Base-by-base conservation (phyloP, 2,797 vertebrate genomes). In the Micromesistius poutassou region DNA sequence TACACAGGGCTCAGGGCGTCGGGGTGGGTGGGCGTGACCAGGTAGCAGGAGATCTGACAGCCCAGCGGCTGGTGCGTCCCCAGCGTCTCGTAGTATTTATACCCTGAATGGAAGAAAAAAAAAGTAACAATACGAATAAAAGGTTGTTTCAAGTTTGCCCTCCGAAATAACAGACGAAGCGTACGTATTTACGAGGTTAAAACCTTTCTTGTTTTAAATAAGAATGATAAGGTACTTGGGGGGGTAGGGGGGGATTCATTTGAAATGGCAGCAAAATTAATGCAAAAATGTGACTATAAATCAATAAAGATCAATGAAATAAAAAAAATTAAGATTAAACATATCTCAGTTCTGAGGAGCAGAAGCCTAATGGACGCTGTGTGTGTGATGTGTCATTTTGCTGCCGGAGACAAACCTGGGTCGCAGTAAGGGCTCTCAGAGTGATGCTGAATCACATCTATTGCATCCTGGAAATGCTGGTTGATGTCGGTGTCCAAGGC, bases 381-480 rank as follows among this genome's bases (percentile, higher is more conserved):
- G 46, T 50, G 46, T 55, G 46, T 55, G 16, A 46, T n/a, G 46
- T 28, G 66, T 25, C 1, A 9, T n/a, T 25, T 7, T 1, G n/a
- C 7, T 25, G 38, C 13, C 5, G n/a, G 22, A n/a, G 62, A 30
- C 66, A 7, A 94, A 98, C 97, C 97, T 93, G 94, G 82, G 5
- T 93, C 86, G 36, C 90, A 94, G 28, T 94, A 95, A 30, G 92
- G 90, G 78, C 90, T 90, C 19, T 90, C 79, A 4, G 96, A 96
- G 84, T 98, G 95, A 30, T 96, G 94, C 74, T 96, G 95, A 87
- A 99, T 92, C 35, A 98, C 95, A 78, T 99, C 97, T n/a, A 98
- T 96, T 0, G 97, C 97, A 86, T 99, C 98, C 90, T 98, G 95
- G 30, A 98, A 97, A 74, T 96, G 95, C 78, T 98, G 96, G 82